A percentile compares a stretch with the other conserved stretches of the same genome.
Conservation (phyloP, 2,888 invertebrate genomes). For the Agrotis exclamationis region DNA sequence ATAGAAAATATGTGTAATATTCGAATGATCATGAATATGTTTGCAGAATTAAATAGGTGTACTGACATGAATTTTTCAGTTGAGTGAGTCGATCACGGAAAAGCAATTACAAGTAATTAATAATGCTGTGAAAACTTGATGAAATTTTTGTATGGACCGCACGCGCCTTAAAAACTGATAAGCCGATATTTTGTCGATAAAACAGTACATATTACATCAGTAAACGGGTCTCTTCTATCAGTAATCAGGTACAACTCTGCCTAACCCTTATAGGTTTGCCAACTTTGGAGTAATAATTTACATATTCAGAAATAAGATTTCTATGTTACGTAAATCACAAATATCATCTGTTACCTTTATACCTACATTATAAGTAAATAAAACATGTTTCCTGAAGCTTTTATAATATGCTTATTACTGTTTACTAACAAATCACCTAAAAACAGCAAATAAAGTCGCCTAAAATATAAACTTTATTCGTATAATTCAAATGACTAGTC, state of each 20-base stretch:
- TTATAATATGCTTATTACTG: background rate
- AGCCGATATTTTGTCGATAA: background rate
- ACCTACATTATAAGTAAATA: no score
- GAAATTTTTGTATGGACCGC: background rate
- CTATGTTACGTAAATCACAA: no score
- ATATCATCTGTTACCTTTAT: no score
- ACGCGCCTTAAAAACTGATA: background rate
- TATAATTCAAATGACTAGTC: slow-evolving; percentile 15
- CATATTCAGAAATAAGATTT: background rate
- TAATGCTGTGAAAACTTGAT: slow-evolving; percentile 15
- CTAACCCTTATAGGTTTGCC: background rate
- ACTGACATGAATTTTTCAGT: slow-evolving; percentile 38
- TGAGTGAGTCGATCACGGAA: slow-evolving; percentile 22
- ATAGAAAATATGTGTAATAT: slow-evolving; percentile 1
- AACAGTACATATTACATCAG: no score
- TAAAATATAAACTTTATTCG: slow-evolving; percentile 20
- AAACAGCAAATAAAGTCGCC: background rate
- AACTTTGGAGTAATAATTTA: background rate
- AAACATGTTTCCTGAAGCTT: background rate
- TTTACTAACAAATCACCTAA: background rate
- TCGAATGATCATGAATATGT: slow-evolving; percentile 23
- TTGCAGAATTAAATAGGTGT: slow-evolving; percentile 23
- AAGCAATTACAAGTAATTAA: slow-evolving; percentile 34
- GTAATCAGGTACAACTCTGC: background rate
- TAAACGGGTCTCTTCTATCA: no score